Base-by-base conservation (phyloP, 2,113 vertebrate genomes). In the Zingel zingel region DNA sequence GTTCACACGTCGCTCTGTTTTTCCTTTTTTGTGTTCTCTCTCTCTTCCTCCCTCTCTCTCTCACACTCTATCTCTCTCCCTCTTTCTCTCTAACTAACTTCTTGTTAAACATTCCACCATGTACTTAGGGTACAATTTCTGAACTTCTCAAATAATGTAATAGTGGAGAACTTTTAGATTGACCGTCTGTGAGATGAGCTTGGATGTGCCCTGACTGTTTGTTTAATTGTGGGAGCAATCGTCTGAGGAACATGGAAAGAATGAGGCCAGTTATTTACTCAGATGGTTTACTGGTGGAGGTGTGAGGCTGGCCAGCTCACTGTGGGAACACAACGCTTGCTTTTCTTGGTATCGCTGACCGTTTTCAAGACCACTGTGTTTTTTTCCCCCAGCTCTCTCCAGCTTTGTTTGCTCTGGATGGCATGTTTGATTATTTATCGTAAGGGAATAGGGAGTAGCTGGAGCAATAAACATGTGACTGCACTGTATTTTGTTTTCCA, bases 361-460 rank as follows among this genome's bases (percentile, higher is more conserved):
- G 93, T 94, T 96, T 96, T 97, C 95, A 96, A 96, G 96, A 96
- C 96, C 96, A 94, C 96, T 95, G 95, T 92, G 95, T 96, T 91
- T 89, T 89, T 88, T 94, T 94, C 94, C 96, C 95, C 94, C 95
- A 90, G 95, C 96, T 96, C 91, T 93, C 91, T 85, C 83, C 91
- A 84, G 83, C 96, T 96, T 96, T 98, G 97, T 98, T 99, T 97
- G 96, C 97, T 97, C 97, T 99, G 97, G 97, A 98, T 96, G 95
- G 96, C 96, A 96, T 95, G 96, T 97, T 97, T 97, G 97, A 97
- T 99, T 98, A 98, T 98, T 98, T 99, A 97, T 98, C 96, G 96
- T 96, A 96, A 97, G 96, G 95, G 96, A 95, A 97, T 91, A 96
- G 96, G 97, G 97, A 97, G 96, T 97, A 96, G 96, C 96, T 95